Evolutionary conservation across 1,140 invertebrate genomes (phyloP).

Genomic region (Lethrus apterus): DNA sequence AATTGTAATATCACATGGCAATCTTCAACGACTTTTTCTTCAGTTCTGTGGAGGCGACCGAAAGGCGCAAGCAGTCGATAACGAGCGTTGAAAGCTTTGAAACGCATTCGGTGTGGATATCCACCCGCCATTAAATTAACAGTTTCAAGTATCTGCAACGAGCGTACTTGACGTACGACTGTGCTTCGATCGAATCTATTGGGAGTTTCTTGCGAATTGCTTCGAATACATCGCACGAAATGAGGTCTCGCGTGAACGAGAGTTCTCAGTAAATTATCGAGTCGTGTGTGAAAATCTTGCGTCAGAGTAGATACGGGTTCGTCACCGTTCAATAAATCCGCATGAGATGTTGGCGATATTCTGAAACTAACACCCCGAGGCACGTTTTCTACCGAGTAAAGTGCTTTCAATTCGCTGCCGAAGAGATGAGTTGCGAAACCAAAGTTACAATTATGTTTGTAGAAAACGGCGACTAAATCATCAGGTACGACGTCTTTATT

Average conservation of each 20-base stretch:
- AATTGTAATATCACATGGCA: conserved; percentile 70
- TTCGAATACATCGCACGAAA: conserved; percentile 86
- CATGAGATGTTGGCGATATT: conserved; percentile 85
- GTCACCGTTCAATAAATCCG: conserved; percentile 78
- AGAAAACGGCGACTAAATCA: conserved; percentile 86
- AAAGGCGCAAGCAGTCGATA: conserved; percentile 78
- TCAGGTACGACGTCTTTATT: conserved; percentile 89
- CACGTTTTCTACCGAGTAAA: conserved; percentile 74
- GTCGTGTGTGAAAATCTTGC: conserved; percentile 88
- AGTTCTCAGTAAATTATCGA: conserved; percentile 86
- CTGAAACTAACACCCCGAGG: conserved; percentile 77
- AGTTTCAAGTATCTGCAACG: conserved; percentile 88
- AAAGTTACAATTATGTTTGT: conserved; percentile 88
- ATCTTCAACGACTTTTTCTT: conserved; percentile 75
- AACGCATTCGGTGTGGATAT: conserved; percentile 90
- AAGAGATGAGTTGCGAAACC: conserved; percentile 93
- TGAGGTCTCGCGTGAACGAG: conserved; percentile 88
- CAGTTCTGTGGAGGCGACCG: conserved; percentile 61
- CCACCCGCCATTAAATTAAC: conserved; percentile 91
- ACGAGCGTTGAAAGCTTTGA: conserved; percentile 84
- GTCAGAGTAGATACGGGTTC: conserved; percentile 85
- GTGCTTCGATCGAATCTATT: conserved; percentile 72
- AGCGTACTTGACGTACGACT: conserved; percentile 79
- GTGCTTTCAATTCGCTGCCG: conserved; percentile 81
- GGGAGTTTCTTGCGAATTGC: conserved; percentile 70